phyloP scores from a whole-genome alignment of 1,140 invertebrate species.

The Drosophila lacteicornis region DNA sequence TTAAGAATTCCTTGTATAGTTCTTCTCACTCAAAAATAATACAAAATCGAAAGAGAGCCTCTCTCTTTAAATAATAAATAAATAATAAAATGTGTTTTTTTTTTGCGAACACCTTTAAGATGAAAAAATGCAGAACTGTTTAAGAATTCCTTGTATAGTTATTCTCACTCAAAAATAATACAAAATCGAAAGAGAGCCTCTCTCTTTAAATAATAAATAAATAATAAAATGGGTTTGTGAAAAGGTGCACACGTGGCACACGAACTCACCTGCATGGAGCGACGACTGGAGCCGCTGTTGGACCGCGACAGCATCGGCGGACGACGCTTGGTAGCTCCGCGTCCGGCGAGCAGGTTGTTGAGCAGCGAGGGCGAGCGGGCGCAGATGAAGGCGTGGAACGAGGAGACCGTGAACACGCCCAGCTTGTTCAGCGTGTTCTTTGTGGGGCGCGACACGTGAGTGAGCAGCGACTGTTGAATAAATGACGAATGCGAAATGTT shows the following conservation, averaged over 20 bases:
- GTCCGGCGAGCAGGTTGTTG: constrained; percentile 95
- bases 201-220: too few species aligned
- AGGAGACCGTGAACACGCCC: constrained; percentile 98
- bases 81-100: background rate
- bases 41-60: too few species aligned
- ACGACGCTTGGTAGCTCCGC: constrained; percentile 94
- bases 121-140: background rate
- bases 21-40: too few species aligned
- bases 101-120: constrained; percentile 1
- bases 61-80: too few species aligned
- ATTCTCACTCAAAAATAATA: too few species aligned
- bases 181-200: too few species aligned
- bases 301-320: constrained; percentile 94
- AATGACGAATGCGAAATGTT: constrained; percentile 35
- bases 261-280: constrained; percentile 90
- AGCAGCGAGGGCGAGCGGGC: constrained; percentile 96
- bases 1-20: too few species aligned
- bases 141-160: too few species aligned
- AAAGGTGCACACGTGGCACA: too few species aligned
- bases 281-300: constrained; percentile 93
- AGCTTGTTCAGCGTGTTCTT: constrained; percentile 97
- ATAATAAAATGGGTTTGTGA: background rate
- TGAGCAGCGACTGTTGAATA: constrained; percentile 93
- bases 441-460: constrained; percentile 96
- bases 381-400: constrained; percentile 98